Evolutionary conservation across 2,113 vertebrate species (phyloP).

Genomic region (Entelurus aequoreus): DNA sequence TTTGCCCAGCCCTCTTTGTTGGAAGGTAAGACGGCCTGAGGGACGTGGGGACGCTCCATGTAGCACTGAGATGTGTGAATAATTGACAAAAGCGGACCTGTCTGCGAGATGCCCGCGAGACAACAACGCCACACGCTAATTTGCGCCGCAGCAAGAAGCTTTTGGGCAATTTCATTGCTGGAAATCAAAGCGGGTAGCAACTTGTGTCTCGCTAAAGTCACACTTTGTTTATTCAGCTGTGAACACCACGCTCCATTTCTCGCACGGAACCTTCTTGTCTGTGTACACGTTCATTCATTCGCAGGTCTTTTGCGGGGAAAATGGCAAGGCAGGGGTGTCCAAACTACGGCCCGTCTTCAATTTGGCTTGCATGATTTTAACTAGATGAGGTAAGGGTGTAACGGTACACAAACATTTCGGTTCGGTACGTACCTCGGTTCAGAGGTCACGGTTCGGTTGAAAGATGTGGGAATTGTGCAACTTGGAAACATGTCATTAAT

Average conservation of each 20-base stretch:
- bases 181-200: constrained; percentile 46
- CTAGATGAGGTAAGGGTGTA: no score
- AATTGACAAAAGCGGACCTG: constrained; percentile 73
- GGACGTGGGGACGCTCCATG: constrained; percentile 61
- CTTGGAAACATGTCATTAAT: no score
- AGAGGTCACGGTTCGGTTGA: no score
- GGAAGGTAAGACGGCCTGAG: constrained; percentile 56
- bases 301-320: constrained; percentile 7
- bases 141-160: constrained; percentile 29
- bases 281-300: constrained; percentile 1
- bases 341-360: no score
- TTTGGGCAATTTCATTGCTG: constrained; percentile 27
- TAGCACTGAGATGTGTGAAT: constrained; percentile 66
- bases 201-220: constrained; percentile 1
- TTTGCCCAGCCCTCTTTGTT: constrained; percentile 21
- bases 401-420: no score
- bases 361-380: no score
- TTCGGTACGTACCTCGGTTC: no score
- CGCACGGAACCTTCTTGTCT: neutral
- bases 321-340: neutral
- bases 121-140: constrained; percentile 63
- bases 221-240: neutral
- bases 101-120: constrained; percentile 56
- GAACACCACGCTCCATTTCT: neutral
- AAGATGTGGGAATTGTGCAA: no score